Conservation (phyloP, 2,797 vertebrate genomes). For the Poeciliopsis presidionis region DNA sequence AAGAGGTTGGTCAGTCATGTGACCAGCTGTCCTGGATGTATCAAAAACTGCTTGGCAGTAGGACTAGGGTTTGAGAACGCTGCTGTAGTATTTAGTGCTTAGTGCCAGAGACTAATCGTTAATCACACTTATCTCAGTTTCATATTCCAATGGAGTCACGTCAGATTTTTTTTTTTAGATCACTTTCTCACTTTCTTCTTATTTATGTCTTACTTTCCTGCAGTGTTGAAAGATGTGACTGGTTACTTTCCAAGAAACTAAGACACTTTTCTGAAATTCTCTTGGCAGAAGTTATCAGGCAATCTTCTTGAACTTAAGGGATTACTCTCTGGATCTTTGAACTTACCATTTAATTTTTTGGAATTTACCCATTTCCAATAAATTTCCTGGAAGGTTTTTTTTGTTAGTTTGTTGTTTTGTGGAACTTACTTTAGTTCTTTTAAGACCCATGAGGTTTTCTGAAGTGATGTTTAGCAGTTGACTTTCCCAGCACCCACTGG, state of each 20-base stretch:
- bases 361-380: background rate
- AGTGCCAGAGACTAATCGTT: background rate
- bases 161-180: background rate
- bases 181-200: background rate
- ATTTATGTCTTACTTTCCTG: background rate
- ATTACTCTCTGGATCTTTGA: background rate
- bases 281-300: background rate
- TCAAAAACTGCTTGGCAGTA: too few relatives aligned
- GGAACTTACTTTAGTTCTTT: background rate
- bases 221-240: background rate
- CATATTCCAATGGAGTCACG: background rate
- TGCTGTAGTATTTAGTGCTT: background rate
- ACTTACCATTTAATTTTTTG: background rate
- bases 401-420: background rate
- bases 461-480: background rate
- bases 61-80: too few relatives aligned
- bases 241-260: background rate
- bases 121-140: background rate
- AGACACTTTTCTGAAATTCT: background rate
- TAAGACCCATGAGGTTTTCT: background rate
- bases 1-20: too few relatives aligned
- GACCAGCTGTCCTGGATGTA: too few relatives aligned
- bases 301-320: background rate
- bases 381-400: background rate
- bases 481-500: background rate